A percentile compares a stretch with the other conserved stretches of the same genome.
Evolutionary conservation across 1,140 invertebrate species (phyloP).

Genomic region (Cardiocondyla obscurior): DNA sequence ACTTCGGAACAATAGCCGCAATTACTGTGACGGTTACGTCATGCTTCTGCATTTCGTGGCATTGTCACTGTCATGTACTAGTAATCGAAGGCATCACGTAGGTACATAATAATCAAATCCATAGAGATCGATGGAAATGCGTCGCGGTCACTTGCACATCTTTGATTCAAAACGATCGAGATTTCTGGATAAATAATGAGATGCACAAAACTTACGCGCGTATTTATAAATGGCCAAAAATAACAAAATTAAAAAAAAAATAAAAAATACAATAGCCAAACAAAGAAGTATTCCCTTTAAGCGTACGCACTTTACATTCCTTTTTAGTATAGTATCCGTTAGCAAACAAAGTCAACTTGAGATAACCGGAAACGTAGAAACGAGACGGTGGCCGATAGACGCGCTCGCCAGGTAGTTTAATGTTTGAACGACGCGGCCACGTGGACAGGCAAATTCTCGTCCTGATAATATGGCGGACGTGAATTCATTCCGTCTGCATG

Average conservation of each 20-base stretch:
- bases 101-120: background rate
- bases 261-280: background rate
- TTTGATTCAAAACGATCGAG: background rate
- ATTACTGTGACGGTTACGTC: conserved; percentile 57
- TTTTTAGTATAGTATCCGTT: background rate
- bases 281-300: background rate
- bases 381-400: background rate
- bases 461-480: conserved; percentile 60
- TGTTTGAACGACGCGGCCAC: conserved; percentile 11
- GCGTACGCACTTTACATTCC: background rate
- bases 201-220: background rate
- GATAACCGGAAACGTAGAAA: background rate
- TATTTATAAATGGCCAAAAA: too few relatives aligned
- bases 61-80: conserved; percentile 21
- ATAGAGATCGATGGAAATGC: background rate
- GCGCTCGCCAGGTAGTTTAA: background rate
- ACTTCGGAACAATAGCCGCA: conserved; percentile 63
- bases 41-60: conserved; percentile 8
- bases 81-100: conserved; percentile 8
- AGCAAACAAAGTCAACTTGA: background rate
- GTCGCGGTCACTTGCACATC: background rate
- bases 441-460: conserved; percentile 44
- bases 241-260: too few relatives aligned
- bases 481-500: conserved; percentile 66
- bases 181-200: background rate